Conservation (phyloP, 2,888 invertebrate species). For the Biston betularia region DNA sequence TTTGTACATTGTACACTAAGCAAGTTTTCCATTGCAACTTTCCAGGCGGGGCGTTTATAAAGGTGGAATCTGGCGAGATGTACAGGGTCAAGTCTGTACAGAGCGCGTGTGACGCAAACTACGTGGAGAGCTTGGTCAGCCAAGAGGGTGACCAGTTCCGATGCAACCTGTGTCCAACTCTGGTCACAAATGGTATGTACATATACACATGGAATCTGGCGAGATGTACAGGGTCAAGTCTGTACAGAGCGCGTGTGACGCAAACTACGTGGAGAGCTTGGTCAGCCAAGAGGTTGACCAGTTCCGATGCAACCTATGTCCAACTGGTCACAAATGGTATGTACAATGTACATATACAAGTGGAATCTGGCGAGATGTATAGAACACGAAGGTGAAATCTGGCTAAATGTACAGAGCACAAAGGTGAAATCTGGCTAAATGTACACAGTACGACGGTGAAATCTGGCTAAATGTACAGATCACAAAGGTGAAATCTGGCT, state of each 20-base stretch:
- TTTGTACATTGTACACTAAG: no score
- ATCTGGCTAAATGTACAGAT: no score
- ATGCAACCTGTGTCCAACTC: slow-evolving; percentile 62
- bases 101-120: slow-evolving; percentile 40
- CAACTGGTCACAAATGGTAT: background rate
- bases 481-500: no score
- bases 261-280: slow-evolving; percentile 30
- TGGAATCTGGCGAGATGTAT: no score
- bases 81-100: slow-evolving; percentile 71
- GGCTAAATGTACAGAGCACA: slow-evolving; percentile 49
- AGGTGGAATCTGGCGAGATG: slow-evolving; percentile 78
- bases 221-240: no score
- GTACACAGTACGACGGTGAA: slow-evolving; percentile 52
- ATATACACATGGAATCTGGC: no score
- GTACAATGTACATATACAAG: no score
- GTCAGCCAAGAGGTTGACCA: slow-evolving; percentile 51
- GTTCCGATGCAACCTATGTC: slow-evolving; percentile 68
- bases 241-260: background rate
- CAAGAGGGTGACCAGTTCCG: slow-evolving; percentile 54
- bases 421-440: no score
- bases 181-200: background rate
- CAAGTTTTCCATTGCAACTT: background rate
- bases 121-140: slow-evolving; percentile 47
- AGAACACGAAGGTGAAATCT: no score
- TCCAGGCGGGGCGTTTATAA: slow-evolving; percentile 76